These are phyloP conservation scores for Phalera bucephala DNA, from an alignment of 2,888 invertebrate genomes.

Conservation along the genomic window DNA sequence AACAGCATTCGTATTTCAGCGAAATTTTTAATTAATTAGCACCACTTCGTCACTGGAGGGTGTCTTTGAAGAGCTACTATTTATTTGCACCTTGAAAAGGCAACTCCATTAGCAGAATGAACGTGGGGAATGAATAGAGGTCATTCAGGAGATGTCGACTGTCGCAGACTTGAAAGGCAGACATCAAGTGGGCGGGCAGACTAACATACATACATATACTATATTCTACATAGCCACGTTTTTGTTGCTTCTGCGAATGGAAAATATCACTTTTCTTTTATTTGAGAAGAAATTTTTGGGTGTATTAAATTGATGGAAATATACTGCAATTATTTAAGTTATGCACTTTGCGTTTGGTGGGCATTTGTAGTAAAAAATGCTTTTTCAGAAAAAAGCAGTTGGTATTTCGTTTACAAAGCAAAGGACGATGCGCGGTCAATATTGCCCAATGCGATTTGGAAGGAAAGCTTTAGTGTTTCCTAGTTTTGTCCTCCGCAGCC, in stretches of 20 bases:
- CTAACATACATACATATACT: too few species aligned
- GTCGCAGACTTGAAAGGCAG: slow-evolving; percentile 24
- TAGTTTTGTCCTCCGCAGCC: too few species aligned
- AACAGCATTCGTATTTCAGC: background rate
- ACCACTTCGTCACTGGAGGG: slow-evolving; percentile 40
- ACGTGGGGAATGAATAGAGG: slow-evolving; percentile 65
- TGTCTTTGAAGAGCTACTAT: slow-evolving; percentile 54
- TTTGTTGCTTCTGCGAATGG: background rate
- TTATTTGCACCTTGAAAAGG: slow-evolving; percentile 72
- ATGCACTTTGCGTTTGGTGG: too few species aligned
- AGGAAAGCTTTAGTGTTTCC: too few species aligned
- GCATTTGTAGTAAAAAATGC: too few species aligned
- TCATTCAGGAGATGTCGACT: slow-evolving; percentile 56
- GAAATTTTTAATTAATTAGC: slow-evolving; percentile 60
- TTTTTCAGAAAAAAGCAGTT: too few species aligned
- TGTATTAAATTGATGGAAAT: background rate
- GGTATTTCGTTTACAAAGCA: too few species aligned
- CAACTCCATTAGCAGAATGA: slow-evolving; percentile 79
- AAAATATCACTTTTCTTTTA: background rate
- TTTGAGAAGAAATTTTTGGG: background rate
- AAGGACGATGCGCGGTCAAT: too few species aligned
- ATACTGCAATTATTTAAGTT: too few species aligned
- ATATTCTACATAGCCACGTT: too few species aligned
- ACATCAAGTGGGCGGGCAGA: background rate
- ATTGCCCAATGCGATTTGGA: too few species aligned